Conservation (phyloP, 2,113 vertebrate species). For the Prinia subflava region DNA sequence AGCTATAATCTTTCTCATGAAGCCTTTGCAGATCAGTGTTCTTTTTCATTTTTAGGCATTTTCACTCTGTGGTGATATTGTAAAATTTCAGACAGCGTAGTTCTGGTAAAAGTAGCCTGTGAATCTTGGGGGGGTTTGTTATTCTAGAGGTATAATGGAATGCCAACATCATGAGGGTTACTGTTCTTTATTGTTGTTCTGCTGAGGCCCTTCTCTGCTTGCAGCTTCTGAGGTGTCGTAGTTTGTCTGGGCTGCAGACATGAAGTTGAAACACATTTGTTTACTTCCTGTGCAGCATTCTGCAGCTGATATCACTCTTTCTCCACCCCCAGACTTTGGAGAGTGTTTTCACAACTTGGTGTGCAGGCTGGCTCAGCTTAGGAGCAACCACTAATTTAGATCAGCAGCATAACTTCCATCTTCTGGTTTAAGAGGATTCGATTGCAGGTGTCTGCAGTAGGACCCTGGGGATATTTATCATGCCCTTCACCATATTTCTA, state of each 20-base stretch:
- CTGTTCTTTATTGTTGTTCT: neutral
- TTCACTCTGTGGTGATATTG: neutral
- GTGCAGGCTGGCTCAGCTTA: neutral
- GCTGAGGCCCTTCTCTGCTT: neutral
- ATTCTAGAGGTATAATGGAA: neutral
- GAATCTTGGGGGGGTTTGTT: neutral
- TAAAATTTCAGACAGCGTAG: neutral
- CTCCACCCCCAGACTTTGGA: neutral
- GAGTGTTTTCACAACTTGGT: neutral
- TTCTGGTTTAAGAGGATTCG: neutral
- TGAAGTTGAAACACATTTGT: neutral
- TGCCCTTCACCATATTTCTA: neutral
- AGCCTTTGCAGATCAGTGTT: neutral
- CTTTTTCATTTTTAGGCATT: neutral
- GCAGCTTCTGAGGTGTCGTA: neutral
- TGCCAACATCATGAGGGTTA: neutral
- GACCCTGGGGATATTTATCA: neutral
- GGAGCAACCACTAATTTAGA: conserved; percentile 32
- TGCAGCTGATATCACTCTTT: neutral
- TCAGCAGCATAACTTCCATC: neutral
- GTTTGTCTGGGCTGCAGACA: neutral
- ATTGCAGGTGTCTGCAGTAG: conserved; percentile 2
- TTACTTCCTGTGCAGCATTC: neutral
- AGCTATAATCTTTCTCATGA: neutral
- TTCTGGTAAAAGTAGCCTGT: neutral